Percentiles rank a stretch among this genome's conserved stretches.
Evolutionary conservation across 1,140 invertebrate genomes (phyloP).

Genomic region (Cotesia typhae): DNA sequence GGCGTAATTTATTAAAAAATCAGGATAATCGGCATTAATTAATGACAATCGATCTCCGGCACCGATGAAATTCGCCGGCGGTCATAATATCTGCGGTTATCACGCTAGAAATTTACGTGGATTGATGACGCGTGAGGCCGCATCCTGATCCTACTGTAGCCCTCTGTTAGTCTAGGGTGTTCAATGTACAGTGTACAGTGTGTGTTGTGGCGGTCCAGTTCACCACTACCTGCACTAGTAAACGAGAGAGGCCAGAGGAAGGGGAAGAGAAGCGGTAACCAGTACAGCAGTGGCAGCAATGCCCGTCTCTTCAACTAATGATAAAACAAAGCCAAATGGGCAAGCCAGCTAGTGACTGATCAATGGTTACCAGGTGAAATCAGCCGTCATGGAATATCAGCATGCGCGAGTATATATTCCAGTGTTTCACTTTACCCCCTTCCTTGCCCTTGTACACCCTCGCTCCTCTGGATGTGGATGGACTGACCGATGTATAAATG

Average conservation of each 20-base stretch:
- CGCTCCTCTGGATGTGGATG: background rate
- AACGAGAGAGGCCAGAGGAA: too few species aligned
- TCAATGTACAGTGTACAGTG: too few species aligned
- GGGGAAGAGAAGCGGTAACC: too few species aligned
- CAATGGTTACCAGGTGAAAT: constrained; percentile 49
- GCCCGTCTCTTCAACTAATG: constrained; percentile 27
- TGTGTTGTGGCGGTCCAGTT: background rate
- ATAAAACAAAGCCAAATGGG: constrained; percentile 51
- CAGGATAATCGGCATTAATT: background rate
- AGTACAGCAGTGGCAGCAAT: too few species aligned
- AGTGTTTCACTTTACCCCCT: constrained; percentile 16
- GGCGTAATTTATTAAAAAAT: too few species aligned
- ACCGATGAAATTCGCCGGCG: background rate
- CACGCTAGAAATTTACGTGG: constrained; percentile 20
- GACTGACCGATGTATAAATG: constrained; percentile 36
- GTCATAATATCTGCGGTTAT: constrained; percentile 29
- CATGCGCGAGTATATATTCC: constrained; percentile 28
- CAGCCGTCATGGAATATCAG: constrained; percentile 45
- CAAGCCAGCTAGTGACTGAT: constrained; percentile 41
- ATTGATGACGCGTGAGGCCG: constrained; percentile 31
- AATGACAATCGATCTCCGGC: background rate
- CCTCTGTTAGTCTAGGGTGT: background rate
- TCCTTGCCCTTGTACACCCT: too few species aligned
- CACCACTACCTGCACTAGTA: background rate
- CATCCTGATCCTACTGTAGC: constrained; percentile 22